Conservation (phyloP, 2,113 vertebrate species). For the Boulengeromyrus knoepffleri region DNA sequence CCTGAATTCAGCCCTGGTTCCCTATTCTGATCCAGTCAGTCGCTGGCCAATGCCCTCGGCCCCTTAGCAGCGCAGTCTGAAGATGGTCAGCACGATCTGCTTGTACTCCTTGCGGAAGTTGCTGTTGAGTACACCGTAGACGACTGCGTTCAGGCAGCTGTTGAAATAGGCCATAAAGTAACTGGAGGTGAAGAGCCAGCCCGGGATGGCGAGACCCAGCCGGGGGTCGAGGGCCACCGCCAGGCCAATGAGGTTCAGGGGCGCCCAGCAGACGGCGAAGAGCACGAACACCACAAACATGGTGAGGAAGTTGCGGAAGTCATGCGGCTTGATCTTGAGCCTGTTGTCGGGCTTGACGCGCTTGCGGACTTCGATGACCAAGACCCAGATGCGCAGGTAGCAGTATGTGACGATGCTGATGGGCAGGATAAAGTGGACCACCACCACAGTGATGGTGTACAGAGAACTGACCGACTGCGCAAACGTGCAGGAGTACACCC, state of each 20-base stretch:
- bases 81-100: conserved; percentile 62
- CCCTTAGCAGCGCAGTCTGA: conserved; percentile 59
- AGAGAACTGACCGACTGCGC: conserved; percentile 68
- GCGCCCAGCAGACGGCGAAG: conserved; percentile 74
- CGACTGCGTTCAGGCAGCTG: conserved; percentile 72
- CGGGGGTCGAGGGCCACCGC: conserved; percentile 61
- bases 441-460: conserved; percentile 68
- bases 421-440: conserved; percentile 71
- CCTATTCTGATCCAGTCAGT: neutral
- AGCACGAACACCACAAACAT: conserved; percentile 76
- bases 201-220: conserved; percentile 57
- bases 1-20: neutral
- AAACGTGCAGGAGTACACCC: conserved; percentile 74
- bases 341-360: conserved; percentile 61
- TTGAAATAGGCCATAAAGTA: conserved; percentile 80
- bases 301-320: conserved; percentile 71
- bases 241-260: conserved; percentile 70
- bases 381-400: conserved; percentile 71
- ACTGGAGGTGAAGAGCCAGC: conserved; percentile 70
- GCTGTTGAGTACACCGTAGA: conserved; percentile 70
- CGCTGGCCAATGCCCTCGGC: neutral
- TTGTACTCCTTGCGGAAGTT: conserved; percentile 77
- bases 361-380: conserved; percentile 62
- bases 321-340: conserved; percentile 64
- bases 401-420: conserved; percentile 70